phyloP scores from a whole-genome alignment of 1,140 invertebrate species.

The Hypsibius dujardini region DNA sequence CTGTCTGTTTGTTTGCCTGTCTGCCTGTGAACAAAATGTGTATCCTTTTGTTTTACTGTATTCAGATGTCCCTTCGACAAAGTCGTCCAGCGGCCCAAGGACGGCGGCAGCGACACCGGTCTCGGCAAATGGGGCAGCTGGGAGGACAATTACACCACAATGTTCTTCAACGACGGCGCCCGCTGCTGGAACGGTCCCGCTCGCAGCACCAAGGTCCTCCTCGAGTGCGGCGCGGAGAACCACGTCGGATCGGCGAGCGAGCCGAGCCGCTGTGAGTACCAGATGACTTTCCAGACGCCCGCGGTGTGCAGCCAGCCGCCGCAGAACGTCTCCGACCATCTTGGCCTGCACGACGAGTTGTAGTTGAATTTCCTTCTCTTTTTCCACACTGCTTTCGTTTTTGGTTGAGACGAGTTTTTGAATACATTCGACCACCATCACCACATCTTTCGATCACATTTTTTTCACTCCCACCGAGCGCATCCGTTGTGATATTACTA shows the following conservation, averaged over 20 bases:
- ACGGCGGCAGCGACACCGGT: slow-evolving; percentile 58
- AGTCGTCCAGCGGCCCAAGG: slow-evolving; percentile 62
- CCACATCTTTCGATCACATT: too few species aligned
- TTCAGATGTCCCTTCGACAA: slow-evolving; percentile 69
- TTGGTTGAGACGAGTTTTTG: too few species aligned
- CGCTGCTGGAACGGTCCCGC: slow-evolving; percentile 95
- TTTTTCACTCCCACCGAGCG: too few species aligned
- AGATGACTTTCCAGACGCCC: slow-evolving; percentile 70
- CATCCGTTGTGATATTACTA: too few species aligned
- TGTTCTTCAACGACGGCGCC: slow-evolving; percentile 70
- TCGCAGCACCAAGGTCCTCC: slow-evolving; percentile 54
- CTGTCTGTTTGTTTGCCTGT: too few species aligned
- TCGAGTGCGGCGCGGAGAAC: slow-evolving; percentile 69
- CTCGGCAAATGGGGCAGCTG: slow-evolving; percentile 73
- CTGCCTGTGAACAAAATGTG: too few species aligned
- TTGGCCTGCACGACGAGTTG: background rate
- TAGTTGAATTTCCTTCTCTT: too few species aligned
- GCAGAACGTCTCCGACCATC: slow-evolving; percentile 24
- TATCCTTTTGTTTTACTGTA: too few species aligned
- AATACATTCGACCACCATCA: too few species aligned
- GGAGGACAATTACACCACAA: slow-evolving; percentile 59
- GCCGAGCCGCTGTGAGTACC: slow-evolving; percentile 89
- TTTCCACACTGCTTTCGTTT: too few species aligned
- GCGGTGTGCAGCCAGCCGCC: slow-evolving; percentile 49
- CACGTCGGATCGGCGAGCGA: slow-evolving; percentile 62